Conservation (phyloP, 2,888 invertebrate species). For the Aquatica leii region DNA sequence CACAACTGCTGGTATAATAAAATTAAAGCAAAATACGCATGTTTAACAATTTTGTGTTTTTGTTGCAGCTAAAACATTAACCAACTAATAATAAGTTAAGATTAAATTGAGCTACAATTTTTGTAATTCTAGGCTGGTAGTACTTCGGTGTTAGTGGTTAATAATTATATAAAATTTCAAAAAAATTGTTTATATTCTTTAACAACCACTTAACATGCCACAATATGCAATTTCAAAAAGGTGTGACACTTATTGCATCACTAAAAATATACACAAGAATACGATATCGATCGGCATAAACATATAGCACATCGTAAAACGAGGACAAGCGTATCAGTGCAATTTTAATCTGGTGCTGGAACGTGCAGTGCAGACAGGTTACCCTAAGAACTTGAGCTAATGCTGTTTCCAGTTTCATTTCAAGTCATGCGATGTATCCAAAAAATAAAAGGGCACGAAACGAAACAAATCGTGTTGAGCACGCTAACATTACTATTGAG, state of each 20-base stretch:
- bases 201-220: no score
- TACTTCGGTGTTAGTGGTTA: no score
- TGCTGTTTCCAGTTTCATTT: conserved; percentile 31
- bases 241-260: conserved; percentile 8
- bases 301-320: conserved; percentile 23
- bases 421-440: conserved; percentile 9
- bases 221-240: no score
- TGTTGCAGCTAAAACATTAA: no score
- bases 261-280: conserved; percentile 23
- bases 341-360: conserved; percentile 20
- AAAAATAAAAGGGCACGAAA: conserved; percentile 23
- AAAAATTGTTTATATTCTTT: no score
- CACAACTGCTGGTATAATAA: no score
- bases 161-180: no score
- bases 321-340: conserved; percentile 22
- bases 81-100: no score
- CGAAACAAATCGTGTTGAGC: conserved; percentile 16
- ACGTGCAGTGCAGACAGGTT: conserved; percentile 27
- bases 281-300: conserved; percentile 30
- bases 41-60: no score
- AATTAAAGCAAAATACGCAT: no score
- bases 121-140: no score
- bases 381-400: conserved; percentile 32
- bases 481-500: conserved; percentile 35
- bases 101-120: no score